These are phyloP conservation scores for Microcebus griseorufus DNA, from an alignment of 2,113 vertebrate genomes.

Conservation along the genomic window DNA sequence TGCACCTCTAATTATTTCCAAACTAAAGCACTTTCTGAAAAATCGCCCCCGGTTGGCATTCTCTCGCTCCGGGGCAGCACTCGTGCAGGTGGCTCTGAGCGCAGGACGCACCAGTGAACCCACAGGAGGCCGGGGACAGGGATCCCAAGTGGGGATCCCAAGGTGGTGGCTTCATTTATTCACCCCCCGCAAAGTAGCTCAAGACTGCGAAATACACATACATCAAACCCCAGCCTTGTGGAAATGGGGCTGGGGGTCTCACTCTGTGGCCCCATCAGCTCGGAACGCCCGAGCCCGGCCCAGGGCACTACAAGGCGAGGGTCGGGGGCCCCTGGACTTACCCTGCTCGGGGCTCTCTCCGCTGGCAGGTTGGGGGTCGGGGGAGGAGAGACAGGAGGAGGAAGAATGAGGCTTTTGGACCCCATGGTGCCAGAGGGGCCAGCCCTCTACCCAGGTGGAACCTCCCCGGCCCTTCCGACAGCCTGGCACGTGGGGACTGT, in stretches of 20 bases:
- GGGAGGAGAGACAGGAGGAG: background rate
- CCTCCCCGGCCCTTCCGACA: background rate
- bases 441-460: background rate
- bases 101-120: too few species aligned
- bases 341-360: constrained; percentile 56
- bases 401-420: background rate
- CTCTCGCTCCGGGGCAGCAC: too few species aligned
- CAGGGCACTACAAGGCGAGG: background rate
- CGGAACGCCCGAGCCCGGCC: background rate
- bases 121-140: fast-evolving
- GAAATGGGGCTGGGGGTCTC: background rate
- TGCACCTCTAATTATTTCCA: too few species aligned
- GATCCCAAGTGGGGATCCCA: fast-evolving
- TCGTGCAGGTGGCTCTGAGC: background rate
- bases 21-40: background rate
- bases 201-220: background rate
- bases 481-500: background rate
- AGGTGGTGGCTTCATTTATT: background rate
- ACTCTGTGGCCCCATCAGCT: background rate
- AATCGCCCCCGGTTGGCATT: background rate
- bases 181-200: background rate
- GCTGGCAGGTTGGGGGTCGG: background rate
- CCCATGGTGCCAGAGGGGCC: fast-evolving
- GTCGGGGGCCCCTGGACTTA: background rate
- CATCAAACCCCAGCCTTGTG: background rate